Evolutionary conservation across 53 echinoderm and acorn worm species (phyloP).

Genomic region (Astropecten irregularis): DNA sequence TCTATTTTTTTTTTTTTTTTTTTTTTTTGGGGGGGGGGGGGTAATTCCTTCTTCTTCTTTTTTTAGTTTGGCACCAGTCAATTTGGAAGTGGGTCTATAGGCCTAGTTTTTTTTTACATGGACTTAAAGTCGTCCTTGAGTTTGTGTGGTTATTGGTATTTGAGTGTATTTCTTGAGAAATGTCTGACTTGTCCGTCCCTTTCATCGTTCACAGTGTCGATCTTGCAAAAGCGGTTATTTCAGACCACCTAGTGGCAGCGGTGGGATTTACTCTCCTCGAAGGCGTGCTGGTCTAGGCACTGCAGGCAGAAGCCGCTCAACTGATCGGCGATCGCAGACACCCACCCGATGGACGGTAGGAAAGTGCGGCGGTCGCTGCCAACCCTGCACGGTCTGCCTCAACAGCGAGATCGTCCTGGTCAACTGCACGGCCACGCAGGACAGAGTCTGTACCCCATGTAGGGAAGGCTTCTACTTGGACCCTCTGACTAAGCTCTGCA

Average conservation of each 20-base stretch:
- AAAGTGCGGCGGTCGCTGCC: neutral
- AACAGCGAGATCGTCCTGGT: neutral
- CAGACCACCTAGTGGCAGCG: neutral
- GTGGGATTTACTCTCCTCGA: too few species aligned
- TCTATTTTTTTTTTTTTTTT: too few species aligned
- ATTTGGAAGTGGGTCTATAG: too few species aligned
- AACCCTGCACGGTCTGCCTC: neutral
- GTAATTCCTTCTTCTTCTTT: too few species aligned
- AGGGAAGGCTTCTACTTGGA: neutral
- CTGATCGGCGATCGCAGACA: neutral
- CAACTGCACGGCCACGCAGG: slow-evolving; percentile 17
- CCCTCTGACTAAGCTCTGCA: neutral
- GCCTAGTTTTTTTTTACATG: too few species aligned
- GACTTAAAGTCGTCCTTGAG: too few species aligned
- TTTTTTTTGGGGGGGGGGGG: too few species aligned
- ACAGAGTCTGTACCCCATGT: neutral
- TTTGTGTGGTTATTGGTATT: too few species aligned
- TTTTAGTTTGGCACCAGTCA: too few species aligned
- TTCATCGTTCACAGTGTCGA: neutral
- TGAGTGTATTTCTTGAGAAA: too few species aligned
- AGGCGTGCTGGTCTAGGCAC: neutral
- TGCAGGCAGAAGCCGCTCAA: neutral
- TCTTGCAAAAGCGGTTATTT: neutral
- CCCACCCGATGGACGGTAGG: neutral
- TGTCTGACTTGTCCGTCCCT: too few species aligned